A percentile compares a stretch with the other conserved stretches of the same genome.
Evolutionary conservation across 2,113 vertebrate genomes (phyloP).

Genomic region (Lepisosteus oculatus): DNA sequence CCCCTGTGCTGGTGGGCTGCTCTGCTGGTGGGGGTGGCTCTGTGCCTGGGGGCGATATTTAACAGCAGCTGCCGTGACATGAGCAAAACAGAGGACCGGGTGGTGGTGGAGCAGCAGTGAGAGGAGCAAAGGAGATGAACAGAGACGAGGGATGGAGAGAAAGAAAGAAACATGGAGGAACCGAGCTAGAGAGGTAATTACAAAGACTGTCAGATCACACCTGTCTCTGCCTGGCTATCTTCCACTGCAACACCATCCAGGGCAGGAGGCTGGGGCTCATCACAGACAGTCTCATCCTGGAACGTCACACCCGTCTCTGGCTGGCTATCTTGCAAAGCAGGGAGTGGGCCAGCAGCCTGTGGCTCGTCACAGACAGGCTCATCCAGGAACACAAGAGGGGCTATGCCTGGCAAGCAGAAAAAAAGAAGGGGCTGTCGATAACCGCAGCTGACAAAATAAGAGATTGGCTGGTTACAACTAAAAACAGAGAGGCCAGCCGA

Average conservation of each 20-base stretch:
- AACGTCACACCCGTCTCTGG: too few relatives aligned
- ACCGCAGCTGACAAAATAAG: too few relatives aligned
- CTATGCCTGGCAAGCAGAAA: too few relatives aligned
- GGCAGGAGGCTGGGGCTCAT: constrained; percentile 29
- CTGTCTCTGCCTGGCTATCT: constrained; percentile 33
- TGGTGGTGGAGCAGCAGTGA: too few relatives aligned
- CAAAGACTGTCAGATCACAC: constrained; percentile 28
- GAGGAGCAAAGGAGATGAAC: background rate
- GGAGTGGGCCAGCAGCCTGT: too few relatives aligned
- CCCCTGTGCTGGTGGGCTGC: constrained; percentile 1
- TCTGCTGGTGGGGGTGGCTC: background rate
- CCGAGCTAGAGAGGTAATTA: background rate
- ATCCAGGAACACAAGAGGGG: too few relatives aligned
- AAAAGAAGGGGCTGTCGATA: too few relatives aligned
- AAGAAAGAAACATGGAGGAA: background rate
- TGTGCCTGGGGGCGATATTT: background rate
- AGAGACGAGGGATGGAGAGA: background rate
- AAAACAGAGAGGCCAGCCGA: too few relatives aligned
- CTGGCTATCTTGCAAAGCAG: too few relatives aligned
- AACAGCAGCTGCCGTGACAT: background rate
- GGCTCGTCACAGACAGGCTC: too few relatives aligned
- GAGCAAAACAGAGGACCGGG: background rate
- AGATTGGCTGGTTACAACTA: too few relatives aligned
- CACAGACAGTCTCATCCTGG: background rate
- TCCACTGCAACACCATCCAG: constrained; percentile 40